Evolutionary conservation across 1,140 invertebrate species (phyloP).

Genomic region (Psilanteris sp.): DNA sequence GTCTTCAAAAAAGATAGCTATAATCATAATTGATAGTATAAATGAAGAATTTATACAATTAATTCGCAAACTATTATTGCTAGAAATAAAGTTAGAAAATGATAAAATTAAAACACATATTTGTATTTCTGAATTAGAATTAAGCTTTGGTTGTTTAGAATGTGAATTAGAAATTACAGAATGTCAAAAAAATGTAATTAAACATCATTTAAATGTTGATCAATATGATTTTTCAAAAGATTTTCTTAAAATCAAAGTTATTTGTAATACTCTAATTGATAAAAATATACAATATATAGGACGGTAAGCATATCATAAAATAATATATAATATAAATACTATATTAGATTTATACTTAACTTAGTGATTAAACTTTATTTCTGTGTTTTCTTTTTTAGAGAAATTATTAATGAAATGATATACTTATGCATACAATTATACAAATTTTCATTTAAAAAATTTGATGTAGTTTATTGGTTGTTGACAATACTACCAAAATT

Average conservation of each 20-base stretch:
- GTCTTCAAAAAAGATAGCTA: slow-evolving; percentile 14
- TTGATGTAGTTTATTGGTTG: slow-evolving; percentile 18
- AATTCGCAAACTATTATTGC: slow-evolving; percentile 10
- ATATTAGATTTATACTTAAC: too few species aligned
- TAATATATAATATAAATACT: too few species aligned
- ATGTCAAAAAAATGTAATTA: slow-evolving; percentile 3
- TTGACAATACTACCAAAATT: slow-evolving; percentile 17
- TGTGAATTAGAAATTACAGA: background rate
- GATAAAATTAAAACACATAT: slow-evolving; percentile 1
- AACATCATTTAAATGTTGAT: slow-evolving; percentile 5
- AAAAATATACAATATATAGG: slow-evolving; percentile 9
- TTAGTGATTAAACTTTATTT: too few species aligned
- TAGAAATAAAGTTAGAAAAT: slow-evolving; percentile 9
- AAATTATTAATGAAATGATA: slow-evolving; percentile 15
- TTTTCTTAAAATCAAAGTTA: slow-evolving; percentile 5
- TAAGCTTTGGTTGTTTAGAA: slow-evolving; percentile 37
- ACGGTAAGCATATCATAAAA: too few species aligned
- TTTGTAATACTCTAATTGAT: background rate
- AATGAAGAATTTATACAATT: slow-evolving; percentile 10
- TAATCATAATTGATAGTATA: slow-evolving; percentile 26
- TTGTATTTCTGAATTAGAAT: slow-evolving; percentile 7
- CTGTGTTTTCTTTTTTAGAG: slow-evolving; percentile 16
- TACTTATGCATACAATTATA: slow-evolving; percentile 18
- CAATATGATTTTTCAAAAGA: slow-evolving; percentile 32
- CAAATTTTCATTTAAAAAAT: slow-evolving; percentile 3